Evolutionary conservation across 2,113 vertebrate species (phyloP).

Genomic region (Meleagris gallopavo): DNA sequence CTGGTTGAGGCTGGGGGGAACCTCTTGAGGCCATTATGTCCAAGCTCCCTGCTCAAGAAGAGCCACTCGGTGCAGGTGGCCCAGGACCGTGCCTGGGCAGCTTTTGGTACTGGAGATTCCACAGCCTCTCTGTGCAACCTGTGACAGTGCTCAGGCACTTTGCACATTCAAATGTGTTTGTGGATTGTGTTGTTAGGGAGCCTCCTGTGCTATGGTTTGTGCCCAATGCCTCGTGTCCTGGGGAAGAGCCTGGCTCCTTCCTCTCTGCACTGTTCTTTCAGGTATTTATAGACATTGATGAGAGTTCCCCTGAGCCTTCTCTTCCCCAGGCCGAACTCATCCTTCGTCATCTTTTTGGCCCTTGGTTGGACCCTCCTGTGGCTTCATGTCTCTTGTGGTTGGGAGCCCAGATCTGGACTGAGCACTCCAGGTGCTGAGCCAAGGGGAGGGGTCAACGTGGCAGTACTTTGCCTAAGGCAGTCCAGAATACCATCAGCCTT

Average conservation of each 20-base stretch:
- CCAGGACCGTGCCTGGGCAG: neutral
- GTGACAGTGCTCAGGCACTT: neutral
- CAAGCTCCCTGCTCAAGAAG: accelerated
- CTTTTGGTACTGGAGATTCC: neutral
- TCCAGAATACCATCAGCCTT: neutral
- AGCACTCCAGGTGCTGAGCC: neutral
- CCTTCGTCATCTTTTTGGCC: neutral
- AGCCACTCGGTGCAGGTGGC: neutral
- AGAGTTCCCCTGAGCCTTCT: neutral
- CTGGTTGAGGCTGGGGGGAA: neutral
- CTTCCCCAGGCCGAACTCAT: neutral
- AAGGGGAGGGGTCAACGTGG: accelerated
- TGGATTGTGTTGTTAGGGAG: neutral
- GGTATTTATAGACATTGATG: neutral
- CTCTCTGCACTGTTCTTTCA: neutral
- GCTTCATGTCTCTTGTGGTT: neutral
- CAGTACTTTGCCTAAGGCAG: neutral
- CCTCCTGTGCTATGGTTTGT: neutral
- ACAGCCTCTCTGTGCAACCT: neutral
- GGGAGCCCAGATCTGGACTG: neutral
- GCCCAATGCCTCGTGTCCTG: neutral
- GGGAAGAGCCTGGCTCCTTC: neutral
- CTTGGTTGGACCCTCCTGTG: neutral
- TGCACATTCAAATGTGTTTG: neutral
- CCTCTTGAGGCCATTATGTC: neutral